phyloP scores from a whole-genome alignment of 2,113 vertebrate species.

The Lagenorhynchus albirostris region DNA sequence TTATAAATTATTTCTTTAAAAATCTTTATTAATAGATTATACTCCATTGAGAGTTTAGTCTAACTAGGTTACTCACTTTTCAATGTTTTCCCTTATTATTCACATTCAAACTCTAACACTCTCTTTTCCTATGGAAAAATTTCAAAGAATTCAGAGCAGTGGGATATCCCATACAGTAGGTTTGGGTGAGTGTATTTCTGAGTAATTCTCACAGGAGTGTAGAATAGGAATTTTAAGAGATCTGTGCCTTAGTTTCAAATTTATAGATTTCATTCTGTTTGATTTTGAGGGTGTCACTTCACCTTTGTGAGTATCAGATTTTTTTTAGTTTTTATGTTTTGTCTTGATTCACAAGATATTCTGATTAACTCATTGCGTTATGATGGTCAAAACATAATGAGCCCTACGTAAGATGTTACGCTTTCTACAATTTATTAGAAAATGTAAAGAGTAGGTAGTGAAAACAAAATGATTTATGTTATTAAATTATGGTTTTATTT shows the following conservation, averaged over 20 bases:
- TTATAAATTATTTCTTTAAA: constrained; percentile 35
- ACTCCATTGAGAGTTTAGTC: background rate
- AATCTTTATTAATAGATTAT: background rate
- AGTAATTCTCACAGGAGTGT: background rate
- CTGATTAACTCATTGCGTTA: background rate
- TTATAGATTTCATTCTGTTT: background rate
- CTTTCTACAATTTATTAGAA: background rate
- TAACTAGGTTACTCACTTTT: background rate
- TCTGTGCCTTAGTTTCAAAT: background rate
- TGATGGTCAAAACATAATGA: background rate
- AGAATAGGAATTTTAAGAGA: background rate
- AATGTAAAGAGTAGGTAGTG: background rate
- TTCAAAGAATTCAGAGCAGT: background rate
- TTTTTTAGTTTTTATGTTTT: background rate
- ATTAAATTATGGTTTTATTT: background rate
- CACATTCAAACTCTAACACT: background rate
- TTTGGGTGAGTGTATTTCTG: background rate
- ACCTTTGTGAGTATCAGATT: background rate
- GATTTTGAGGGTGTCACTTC: background rate
- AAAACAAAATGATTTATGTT: background rate
- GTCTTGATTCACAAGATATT: background rate
- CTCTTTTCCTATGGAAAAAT: background rate
- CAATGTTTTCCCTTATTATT: background rate
- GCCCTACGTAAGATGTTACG: background rate
- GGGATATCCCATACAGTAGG: background rate